Percentiles rank a stretch among this genome's conserved stretches.
phyloP scores from a whole-genome alignment of 2,113 vertebrate genomes.

The Laterallus jamaicensis region DNA sequence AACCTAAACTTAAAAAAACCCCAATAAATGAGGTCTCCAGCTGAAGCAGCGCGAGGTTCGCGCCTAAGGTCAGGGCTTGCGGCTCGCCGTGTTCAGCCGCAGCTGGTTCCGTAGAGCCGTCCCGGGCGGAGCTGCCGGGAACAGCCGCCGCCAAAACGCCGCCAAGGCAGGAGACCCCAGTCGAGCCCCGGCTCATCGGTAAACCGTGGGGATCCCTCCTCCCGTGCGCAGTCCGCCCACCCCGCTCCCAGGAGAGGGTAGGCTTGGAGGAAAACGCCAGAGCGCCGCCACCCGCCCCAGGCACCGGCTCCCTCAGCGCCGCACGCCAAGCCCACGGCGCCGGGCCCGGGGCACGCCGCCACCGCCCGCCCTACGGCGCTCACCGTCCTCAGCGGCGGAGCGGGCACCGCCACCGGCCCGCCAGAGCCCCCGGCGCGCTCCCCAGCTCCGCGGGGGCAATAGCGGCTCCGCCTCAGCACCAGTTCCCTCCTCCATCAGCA shows the following conservation, averaged over 20 bases:
- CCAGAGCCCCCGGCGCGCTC: neutral
- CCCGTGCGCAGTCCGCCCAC: neutral
- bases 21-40: too few species aligned
- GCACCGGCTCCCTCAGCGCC: neutral
- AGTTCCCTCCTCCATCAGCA: neutral
- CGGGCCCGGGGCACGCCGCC: neutral
- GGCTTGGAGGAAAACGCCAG: too few species aligned
- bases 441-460: neutral
- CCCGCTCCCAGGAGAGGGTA: neutral
- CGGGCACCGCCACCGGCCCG: neutral
- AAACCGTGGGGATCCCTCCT: neutral
- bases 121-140: neutral
- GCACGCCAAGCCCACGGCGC: neutral
- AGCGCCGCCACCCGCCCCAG: neutral
- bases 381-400: neutral
- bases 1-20: too few species aligned
- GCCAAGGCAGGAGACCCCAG: neutral
- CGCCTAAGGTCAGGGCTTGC: neutral
- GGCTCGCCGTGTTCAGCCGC: neutral
- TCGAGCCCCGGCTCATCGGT: neutral
- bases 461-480: neutral
- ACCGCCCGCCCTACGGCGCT: neutral
- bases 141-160: neutral
- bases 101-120: neutral
- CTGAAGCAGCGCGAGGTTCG: neutral